Conservation (phyloP, 2,888 invertebrate genomes). For the Trachelus iudaicus region DNA sequence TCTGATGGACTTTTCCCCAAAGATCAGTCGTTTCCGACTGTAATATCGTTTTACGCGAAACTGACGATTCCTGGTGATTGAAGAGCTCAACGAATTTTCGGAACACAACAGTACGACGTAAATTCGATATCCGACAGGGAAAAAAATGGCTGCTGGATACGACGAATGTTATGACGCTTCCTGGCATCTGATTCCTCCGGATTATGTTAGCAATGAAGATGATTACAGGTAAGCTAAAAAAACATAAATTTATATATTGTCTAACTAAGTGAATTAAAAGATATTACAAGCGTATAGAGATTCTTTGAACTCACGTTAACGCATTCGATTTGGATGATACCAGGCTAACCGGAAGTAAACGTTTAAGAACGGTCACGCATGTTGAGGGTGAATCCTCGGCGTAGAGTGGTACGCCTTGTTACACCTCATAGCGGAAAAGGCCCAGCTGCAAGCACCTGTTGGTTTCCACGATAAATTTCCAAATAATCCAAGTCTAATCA, state of each 20-base stretch:
- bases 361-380: slow-evolving; percentile 56
- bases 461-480: slow-evolving; percentile 23
- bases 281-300: slow-evolving; percentile 1
- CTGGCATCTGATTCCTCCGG: slow-evolving; percentile 79
- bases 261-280: neutral
- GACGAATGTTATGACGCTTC: slow-evolving; percentile 75
- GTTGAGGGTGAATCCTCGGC: slow-evolving; percentile 41
- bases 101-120: neutral
- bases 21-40: slow-evolving; percentile 37
- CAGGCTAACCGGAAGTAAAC: slow-evolving; percentile 49
- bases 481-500: slow-evolving; percentile 15
- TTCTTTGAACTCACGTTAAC: slow-evolving; percentile 22
- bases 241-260: neutral
- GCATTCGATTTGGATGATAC: slow-evolving; percentile 40
- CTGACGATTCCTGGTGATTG: neutral
- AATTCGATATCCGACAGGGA: slow-evolving; percentile 25
- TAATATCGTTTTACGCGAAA: slow-evolving; percentile 10
- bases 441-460: slow-evolving; percentile 21
- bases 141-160: slow-evolving; percentile 71
- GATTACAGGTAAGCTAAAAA: slow-evolving; percentile 71
- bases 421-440: slow-evolving; percentile 26
- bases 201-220: slow-evolving; percentile 76
- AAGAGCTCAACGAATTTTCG: neutral
- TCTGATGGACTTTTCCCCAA: slow-evolving; percentile 37
- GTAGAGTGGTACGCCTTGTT: slow-evolving; percentile 59